Conservation (phyloP, 2,797 vertebrate species). For the Hippocampus kuda region DNA sequence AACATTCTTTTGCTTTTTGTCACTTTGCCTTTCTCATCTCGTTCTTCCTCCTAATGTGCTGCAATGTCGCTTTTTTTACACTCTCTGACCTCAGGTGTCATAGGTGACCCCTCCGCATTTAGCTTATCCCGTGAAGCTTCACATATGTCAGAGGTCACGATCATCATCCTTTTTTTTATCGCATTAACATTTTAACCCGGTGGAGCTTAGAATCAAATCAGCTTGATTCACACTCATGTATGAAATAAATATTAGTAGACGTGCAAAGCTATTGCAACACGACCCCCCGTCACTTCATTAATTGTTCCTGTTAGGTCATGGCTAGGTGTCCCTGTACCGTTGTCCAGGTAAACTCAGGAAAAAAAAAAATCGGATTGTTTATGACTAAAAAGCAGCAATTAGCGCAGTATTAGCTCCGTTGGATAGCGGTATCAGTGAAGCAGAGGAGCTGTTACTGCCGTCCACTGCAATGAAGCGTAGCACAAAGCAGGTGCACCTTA, state of each 20-base stretch:
- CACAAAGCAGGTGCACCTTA: not conserved
- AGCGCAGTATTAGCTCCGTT: not conserved
- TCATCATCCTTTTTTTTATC: no score
- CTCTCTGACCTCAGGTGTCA: slow-evolving; percentile 4
- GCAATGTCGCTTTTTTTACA: slow-evolving; percentile 28
- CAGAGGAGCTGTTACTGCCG: not conserved
- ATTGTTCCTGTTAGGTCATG: not conserved
- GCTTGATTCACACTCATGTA: no score
- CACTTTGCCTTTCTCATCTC: slow-evolving; percentile 23
- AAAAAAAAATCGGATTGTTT: not conserved
- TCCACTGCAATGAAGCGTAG: not conserved
- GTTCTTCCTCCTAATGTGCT: slow-evolving; percentile 27
- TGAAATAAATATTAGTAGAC: no score
- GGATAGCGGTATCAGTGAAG: not conserved
- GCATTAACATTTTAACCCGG: not conserved
- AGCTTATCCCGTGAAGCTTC: not conserved
- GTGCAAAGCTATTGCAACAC: no score
- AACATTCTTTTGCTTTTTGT: slow-evolving; percentile 45
- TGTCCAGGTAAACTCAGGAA: not conserved
- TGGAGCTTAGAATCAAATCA: not conserved
- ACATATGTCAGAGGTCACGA: not conserved
- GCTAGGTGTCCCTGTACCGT: not conserved
- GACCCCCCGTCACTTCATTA: not conserved
- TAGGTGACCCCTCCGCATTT: no score
- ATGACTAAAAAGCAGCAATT: not conserved